Conservation (phyloP, 37 sponge, comb jelly and placozoan species). For the Cladorhizidae sp. region DNA sequence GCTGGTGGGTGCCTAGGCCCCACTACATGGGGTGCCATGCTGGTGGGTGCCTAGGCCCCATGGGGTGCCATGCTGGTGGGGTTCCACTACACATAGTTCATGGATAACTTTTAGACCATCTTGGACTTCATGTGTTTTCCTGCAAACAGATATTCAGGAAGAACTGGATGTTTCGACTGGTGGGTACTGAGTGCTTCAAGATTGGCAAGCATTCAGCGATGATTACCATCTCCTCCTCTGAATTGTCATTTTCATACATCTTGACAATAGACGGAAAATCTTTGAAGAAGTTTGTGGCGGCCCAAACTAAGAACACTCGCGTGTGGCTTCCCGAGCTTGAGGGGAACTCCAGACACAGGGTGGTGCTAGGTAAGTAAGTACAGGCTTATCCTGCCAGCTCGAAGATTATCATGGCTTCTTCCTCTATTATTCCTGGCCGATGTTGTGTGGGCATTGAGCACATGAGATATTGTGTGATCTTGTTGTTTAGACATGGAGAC, state of each 20-base stretch:
- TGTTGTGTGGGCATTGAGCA: not conserved
- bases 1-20: too few species aligned
- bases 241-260: constrained; percentile 74
- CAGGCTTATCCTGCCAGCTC: not conserved
- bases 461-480: not conserved
- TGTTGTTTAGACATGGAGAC: constrained; percentile 68
- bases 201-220: constrained; percentile 68
- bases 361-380: constrained; percentile 78
- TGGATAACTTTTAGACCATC: too few species aligned
- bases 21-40: too few species aligned
- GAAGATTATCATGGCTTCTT: not conserved
- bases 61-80: too few species aligned
- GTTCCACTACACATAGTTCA: too few species aligned
- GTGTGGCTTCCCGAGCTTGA: constrained; percentile 78
- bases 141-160: constrained; percentile 65
- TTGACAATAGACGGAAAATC: constrained; percentile 84
- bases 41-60: too few species aligned
- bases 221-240: constrained; percentile 74
- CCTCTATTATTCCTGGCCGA: not conserved
- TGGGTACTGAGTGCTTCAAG: constrained; percentile 87
- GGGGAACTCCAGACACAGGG: constrained; percentile 70
- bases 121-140: too few species aligned
- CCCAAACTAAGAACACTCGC: constrained; percentile 76
- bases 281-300: constrained; percentile 80
- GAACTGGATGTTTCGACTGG: constrained; percentile 95